phyloP scores from a whole-genome alignment of 1,140 invertebrate genomes.

The Lineus longissimus region DNA sequence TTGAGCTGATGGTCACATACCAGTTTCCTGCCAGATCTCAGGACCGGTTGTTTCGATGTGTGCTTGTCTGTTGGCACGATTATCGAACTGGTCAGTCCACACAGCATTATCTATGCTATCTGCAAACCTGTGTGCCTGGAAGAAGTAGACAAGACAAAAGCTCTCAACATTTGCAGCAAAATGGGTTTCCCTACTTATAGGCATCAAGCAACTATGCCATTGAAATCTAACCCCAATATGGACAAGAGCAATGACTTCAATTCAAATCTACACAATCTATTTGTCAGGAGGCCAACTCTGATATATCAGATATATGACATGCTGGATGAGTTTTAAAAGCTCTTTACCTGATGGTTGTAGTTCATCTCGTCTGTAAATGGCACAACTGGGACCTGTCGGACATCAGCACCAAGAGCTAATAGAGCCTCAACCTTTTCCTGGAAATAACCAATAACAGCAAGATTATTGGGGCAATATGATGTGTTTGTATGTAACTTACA shows the following conservation, averaged over 20 bases:
- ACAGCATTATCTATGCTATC: slow-evolving; percentile 50
- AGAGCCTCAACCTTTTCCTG: slow-evolving; percentile 52
- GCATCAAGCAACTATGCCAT: too few relatives aligned
- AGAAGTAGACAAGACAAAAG: slow-evolving; percentile 9
- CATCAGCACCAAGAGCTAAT: slow-evolving; percentile 45
- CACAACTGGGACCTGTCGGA: slow-evolving; percentile 44
- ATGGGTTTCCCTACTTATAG: too few relatives aligned
- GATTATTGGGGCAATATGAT: too few relatives aligned
- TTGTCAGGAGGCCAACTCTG: not conserved
- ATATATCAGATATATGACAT: not conserved
- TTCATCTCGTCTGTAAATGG: slow-evolving; percentile 48
- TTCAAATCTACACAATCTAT: not conserved
- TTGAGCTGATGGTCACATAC: slow-evolving; percentile 24
- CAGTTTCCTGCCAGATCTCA: slow-evolving; percentile 57
- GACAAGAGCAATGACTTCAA: not conserved
- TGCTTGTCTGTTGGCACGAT: slow-evolving; percentile 50
- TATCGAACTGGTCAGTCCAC: slow-evolving; percentile 57
- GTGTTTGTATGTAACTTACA: too few relatives aligned
- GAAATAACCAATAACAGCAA: slow-evolving; percentile 10
- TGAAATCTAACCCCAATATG: not conserved
- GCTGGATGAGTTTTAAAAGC: not conserved
- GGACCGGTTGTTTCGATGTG: slow-evolving; percentile 57
- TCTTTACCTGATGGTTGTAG: slow-evolving; percentile 49
- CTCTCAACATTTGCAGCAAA: slow-evolving; percentile 1
- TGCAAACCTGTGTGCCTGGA: slow-evolving; percentile 44